Evolutionary conservation across 2,797 vertebrate genomes (phyloP), one percentile per base, ranked within the genome.

Genomic region (Halcyon badia): DNA sequence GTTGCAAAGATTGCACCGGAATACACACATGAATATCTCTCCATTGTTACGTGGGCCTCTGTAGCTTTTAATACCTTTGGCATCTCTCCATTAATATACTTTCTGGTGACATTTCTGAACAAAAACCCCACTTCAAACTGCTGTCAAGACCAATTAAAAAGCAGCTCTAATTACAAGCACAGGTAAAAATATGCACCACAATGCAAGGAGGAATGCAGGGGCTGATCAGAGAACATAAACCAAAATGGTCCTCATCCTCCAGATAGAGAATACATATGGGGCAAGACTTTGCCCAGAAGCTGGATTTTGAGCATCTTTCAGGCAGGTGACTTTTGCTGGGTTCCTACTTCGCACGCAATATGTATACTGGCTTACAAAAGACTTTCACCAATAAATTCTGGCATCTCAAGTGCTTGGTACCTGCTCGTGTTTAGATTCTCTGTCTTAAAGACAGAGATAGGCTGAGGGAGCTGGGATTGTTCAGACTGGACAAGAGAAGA

Each of bases 91-190:
- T 90, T 76, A 84, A 87, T 68, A 16, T 17, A 51, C 20, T 57
- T 91, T 35, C 66, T 68, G 75, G 70, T 60, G 75, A 73, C 48
- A 85, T 48, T 83, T 49, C 60, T 71, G 61, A 92, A 84, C 62
- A 87, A 95, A 84, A 93, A 8, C 1, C 2, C 5, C 60, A 54
- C 60, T 94, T 89, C 56, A 89, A 84, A 80, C 8, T 88, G 57
- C 48, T 73, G 56, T 31, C 64, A 54, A 70, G 70, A 95, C 48
- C 44, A 88, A 82, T 25, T 37, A 68, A 70, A 82, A 84, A 83
- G 31, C 49, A 84, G 16, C 14, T 87, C 16, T 80, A 80, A 90
- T 94, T 76, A 68, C 10, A 56, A 79, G 21, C 6, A 69, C 31
- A 90, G 42, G 39, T 58, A 64, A 42, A 79, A 89, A 49, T 22